Percentiles rank a stretch among this genome's conserved stretches.
Evolutionary conservation across 2,113 vertebrate species (phyloP).

Genomic region (Mustelus asterias): DNA sequence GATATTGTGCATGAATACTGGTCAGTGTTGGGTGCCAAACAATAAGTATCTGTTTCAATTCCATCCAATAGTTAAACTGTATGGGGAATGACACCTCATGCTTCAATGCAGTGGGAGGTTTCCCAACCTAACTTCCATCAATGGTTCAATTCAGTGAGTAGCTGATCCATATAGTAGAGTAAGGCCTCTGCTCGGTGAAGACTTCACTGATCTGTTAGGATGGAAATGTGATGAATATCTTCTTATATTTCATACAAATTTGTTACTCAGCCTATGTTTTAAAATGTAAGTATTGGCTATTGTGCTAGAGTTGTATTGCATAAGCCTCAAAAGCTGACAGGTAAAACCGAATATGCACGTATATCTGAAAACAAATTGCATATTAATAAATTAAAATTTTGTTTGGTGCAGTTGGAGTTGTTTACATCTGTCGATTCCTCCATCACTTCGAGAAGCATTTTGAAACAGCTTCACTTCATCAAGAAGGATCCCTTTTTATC

Average conservation of each 20-base stretch:
- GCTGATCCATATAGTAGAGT: not conserved
- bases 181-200: not conserved
- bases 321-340: not conserved
- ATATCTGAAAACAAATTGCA: not conserved
- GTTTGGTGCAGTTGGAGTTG: not conserved
- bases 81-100: not conserved
- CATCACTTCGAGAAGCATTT: not conserved
- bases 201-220: not conserved
- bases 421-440: not conserved
- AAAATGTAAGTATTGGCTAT: not conserved
- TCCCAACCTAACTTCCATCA: not conserved
- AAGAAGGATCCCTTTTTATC: not conserved
- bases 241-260: not conserved
- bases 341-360: not conserved
- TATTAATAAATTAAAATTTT: not conserved
- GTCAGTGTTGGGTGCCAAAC: not conserved
- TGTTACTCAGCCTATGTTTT: not conserved
- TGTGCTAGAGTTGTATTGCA: not conserved
- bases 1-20: not conserved
- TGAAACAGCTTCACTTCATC: not conserved
- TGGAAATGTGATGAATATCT: not conserved
- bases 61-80: not conserved
- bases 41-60: not conserved
- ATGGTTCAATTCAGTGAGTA: not conserved
- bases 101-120: not conserved